Percentiles rank a stretch among this genome's conserved stretches.
phyloP scores from a whole-genome alignment of 2,113 vertebrate genomes.

The Leucopsar rothschildi region DNA sequence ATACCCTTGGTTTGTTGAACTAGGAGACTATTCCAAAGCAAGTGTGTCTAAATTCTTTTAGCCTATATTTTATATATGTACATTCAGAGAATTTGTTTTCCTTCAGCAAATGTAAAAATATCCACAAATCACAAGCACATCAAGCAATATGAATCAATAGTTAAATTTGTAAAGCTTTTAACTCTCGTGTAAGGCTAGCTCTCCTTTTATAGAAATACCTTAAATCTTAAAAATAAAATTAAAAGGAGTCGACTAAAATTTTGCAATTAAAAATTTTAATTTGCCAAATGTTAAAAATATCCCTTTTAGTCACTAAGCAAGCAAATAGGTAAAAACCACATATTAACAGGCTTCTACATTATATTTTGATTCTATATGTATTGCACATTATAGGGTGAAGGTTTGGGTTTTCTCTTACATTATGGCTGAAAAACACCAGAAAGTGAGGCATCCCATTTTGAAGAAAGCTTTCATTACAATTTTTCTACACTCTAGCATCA shows the following conservation, averaged over 20 bases:
- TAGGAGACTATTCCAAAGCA: not conserved
- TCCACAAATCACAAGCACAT: not conserved
- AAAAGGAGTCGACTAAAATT: not conserved
- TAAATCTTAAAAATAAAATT: not conserved
- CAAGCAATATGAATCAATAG: not conserved
- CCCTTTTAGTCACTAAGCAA: not conserved
- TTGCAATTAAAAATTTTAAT: not conserved
- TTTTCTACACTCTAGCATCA: not conserved
- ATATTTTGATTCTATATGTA: not conserved
- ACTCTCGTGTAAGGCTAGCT: not conserved
- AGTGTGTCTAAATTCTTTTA: not conserved
- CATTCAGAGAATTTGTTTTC: not conserved
- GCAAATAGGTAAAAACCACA: accelerated
- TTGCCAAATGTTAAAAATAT: not conserved
- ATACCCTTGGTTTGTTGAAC: not conserved
- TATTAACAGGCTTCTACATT: not conserved
- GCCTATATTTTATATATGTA: not conserved
- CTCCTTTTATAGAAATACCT: not conserved
- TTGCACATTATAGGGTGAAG: not conserved
- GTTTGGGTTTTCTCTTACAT: not conserved
- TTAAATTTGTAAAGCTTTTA: not conserved
- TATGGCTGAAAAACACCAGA: not conserved
- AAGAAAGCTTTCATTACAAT: not conserved
- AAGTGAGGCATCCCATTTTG: not conserved
- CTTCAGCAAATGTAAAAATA: not conserved